These are phyloP conservation scores for Nanger granti DNA, from an alignment of 2,113 vertebrate species.

Conservation along the genomic window DNA sequence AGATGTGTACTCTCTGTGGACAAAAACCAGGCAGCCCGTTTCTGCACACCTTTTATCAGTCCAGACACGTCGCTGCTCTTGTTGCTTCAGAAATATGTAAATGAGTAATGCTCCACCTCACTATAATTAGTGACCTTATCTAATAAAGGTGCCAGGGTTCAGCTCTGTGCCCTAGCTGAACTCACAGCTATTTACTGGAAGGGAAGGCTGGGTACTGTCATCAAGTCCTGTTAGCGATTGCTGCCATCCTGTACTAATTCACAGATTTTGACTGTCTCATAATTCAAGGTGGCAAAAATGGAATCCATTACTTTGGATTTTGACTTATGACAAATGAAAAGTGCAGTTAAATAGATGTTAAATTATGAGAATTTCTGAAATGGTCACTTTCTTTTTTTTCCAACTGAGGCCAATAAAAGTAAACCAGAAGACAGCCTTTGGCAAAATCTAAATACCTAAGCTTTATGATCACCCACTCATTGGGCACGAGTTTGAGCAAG, in stretches of 20 bases:
- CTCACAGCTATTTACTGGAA: not conserved
- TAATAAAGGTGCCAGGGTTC: not conserved
- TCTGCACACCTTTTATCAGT: not conserved
- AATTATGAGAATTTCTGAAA: not conserved
- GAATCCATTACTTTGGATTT: not conserved
- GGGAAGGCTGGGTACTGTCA: not conserved
- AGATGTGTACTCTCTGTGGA: not conserved
- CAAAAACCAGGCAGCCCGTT: not conserved
- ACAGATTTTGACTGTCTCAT: conserved; percentile 22
- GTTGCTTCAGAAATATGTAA: conserved; percentile 33
- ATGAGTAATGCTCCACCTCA: not conserved
- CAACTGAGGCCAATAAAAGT: not conserved
- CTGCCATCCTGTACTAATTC: conserved; percentile 2
- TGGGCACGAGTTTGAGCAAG: not conserved
- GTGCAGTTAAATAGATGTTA: not conserved
- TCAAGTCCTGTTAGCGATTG: not conserved
- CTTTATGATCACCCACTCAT: not conserved
- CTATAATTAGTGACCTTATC: conserved; percentile 44
- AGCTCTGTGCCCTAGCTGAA: not conserved
- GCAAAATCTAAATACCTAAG: not conserved
- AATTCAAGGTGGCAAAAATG: conserved; percentile 13
- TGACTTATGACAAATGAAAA: not conserved
- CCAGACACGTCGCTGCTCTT: not conserved
- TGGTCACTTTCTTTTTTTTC: not conserved
- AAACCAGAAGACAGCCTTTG: not conserved